phyloP scores from a whole-genome alignment of 2,888 invertebrate genomes.

The Heteromyza rotundicornis region DNA sequence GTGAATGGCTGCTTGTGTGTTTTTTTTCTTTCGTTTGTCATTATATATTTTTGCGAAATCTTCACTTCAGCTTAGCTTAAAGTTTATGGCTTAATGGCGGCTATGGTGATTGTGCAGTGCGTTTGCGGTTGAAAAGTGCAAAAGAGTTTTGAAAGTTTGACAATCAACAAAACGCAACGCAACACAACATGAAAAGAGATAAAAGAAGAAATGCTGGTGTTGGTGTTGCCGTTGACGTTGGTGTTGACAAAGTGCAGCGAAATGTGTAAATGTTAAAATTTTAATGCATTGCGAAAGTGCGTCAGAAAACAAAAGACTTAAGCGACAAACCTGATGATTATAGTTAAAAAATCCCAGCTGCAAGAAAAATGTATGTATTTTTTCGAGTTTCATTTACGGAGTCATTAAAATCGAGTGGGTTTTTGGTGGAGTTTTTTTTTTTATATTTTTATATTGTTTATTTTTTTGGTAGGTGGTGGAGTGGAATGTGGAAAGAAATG shows the following conservation, averaged over 20 bases:
- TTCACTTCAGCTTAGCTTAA: too few relatives aligned
- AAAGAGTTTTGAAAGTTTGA: not conserved
- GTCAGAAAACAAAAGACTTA: conserved; percentile 57
- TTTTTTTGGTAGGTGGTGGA: conserved; percentile 4
- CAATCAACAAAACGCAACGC: conserved; percentile 9
- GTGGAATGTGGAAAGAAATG: conserved; percentile 17
- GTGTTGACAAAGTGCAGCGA: conserved; percentile 16
- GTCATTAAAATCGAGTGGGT: conserved; percentile 11
- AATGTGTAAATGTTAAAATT: conserved; percentile 4
- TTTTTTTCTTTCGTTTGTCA: too few relatives aligned
- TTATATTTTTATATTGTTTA: not conserved
- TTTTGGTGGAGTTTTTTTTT: not conserved
- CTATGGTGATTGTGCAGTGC: too few relatives aligned
- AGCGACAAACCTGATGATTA: conserved; percentile 62
- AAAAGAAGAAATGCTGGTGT: not conserved
- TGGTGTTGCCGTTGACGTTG: too few relatives aligned
- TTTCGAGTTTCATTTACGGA: conserved; percentile 20
- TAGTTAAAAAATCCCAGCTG: conserved; percentile 62
- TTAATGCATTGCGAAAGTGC: conserved; percentile 22
- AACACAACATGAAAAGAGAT: not conserved
- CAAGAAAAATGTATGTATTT: conserved; percentile 28
- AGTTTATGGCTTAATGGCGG: too few relatives aligned
- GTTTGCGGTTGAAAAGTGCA: not conserved
- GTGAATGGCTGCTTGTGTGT: too few relatives aligned
- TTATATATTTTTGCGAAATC: too few relatives aligned